Conservation (phyloP, 2,113 vertebrate species). For the Pagrus major region DNA sequence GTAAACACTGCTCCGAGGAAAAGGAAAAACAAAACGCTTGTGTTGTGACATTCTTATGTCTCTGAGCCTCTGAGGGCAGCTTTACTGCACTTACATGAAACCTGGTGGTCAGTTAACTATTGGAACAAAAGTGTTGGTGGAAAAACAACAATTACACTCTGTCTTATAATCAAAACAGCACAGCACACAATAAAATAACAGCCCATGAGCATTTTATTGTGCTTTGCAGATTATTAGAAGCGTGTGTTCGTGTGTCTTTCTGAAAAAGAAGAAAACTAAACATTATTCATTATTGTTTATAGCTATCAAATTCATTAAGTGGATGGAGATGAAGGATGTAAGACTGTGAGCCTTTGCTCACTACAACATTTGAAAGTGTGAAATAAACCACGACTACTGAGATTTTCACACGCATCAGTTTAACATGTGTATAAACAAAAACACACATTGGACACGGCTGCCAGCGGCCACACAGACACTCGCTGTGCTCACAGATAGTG, state of each 20-base stretch:
- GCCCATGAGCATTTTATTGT: conserved; percentile 22
- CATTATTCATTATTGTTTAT: conserved; percentile 7
- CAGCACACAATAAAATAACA: conserved; percentile 40
- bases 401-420: conserved; percentile 52
- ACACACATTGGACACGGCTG: conserved; percentile 34
- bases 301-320: conserved; percentile 3
- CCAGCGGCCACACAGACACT: conserved; percentile 16
- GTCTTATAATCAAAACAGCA: conserved; percentile 45
- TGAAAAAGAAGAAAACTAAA: conserved; percentile 13
- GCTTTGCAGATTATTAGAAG: conserved; percentile 30
- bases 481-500: background rate
- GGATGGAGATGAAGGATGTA: conserved; percentile 4
- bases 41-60: conserved; percentile 66
- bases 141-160: conserved; percentile 20
- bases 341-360: background rate
- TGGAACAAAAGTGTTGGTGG: background rate
- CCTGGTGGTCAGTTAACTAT: conserved; percentile 3
- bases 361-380: conserved; percentile 52
- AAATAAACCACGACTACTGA: conserved; percentile 44
- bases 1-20: conserved; percentile 73
- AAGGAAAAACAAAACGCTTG: conserved; percentile 63
- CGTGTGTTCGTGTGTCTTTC: conserved; percentile 25
- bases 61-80: conserved; percentile 36
- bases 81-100: conserved; percentile 42
- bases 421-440: conserved; percentile 62